phyloP scores from a whole-genome alignment of 2,888 invertebrate species.

The Abrostola tripartita region DNA sequence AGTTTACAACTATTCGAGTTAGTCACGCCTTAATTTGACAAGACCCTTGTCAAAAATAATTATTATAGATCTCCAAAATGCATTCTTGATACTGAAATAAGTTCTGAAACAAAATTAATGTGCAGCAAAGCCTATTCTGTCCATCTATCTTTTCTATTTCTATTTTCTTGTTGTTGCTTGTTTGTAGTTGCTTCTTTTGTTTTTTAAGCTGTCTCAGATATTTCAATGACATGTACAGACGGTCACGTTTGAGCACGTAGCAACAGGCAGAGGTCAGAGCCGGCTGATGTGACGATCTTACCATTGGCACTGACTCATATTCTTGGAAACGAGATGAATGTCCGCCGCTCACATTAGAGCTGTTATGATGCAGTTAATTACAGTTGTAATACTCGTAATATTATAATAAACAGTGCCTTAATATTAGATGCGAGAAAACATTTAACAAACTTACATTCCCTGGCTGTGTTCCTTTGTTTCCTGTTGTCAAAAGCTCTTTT shows the following conservation, averaged over 20 bases:
- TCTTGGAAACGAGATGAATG: slow-evolving; percentile 52
- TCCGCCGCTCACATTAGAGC: slow-evolving; percentile 28
- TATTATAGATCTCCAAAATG: too few species aligned
- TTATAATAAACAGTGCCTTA: background rate
- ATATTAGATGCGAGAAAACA: background rate
- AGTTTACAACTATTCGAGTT: too few species aligned
- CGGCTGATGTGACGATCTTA: slow-evolving; percentile 10
- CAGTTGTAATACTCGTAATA: background rate
- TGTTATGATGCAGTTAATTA: slow-evolving; percentile 1
- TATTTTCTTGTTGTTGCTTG: too few species aligned
- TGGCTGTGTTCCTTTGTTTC: too few species aligned
- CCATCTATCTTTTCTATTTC: too few species aligned
- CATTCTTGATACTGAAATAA: too few species aligned
- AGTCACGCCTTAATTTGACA: too few species aligned
- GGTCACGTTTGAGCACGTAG: slow-evolving; percentile 24
- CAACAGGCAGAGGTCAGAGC: slow-evolving; percentile 33
- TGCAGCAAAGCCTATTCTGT: too few species aligned
- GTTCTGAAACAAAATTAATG: too few species aligned
- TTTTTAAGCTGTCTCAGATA: background rate
- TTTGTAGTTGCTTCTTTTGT: too few species aligned
- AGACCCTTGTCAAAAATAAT: too few species aligned
- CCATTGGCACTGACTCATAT: slow-evolving; percentile 46
- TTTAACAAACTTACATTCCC: background rate
- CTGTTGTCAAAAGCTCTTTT: too few species aligned
- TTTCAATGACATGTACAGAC: background rate